phyloP scores from a whole-genome alignment of 2,797 vertebrate genomes.

The Rhinatrema bivittatum region DNA sequence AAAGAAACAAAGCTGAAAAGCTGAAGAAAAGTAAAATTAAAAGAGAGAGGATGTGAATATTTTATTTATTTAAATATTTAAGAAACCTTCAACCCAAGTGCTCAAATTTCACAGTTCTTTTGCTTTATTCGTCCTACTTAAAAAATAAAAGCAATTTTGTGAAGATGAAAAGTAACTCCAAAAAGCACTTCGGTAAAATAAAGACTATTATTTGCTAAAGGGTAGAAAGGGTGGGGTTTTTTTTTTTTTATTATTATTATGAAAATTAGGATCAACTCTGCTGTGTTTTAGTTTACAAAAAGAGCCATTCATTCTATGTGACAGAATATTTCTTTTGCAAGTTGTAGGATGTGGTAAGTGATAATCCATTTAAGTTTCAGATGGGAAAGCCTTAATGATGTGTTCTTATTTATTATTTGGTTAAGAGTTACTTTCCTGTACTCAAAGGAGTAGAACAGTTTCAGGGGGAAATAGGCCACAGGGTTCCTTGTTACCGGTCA shows the following conservation, averaged over 20 bases:
- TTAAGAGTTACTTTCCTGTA: too few species aligned
- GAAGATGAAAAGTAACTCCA: conserved; percentile 54
- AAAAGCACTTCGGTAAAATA: conserved; percentile 59
- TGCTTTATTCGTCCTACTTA: conserved; percentile 60
- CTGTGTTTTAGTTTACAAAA: conserved; percentile 57
- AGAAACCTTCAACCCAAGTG: conserved; percentile 45
- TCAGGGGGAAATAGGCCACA: too few species aligned
- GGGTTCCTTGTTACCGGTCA: too few species aligned
- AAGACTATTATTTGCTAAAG: conserved; percentile 57
- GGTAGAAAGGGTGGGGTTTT: too few species aligned
- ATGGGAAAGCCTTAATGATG: conserved; percentile 30
- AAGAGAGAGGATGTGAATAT: conserved; percentile 50
- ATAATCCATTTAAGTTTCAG: conserved; percentile 42
- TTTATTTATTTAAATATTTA: conserved; percentile 75
- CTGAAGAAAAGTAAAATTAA: conserved; percentile 34
- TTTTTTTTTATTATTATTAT: conserved; percentile 48
- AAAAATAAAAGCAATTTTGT: conserved; percentile 56
- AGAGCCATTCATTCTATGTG: conserved; percentile 54
- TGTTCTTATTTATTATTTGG: conserved; percentile 32
- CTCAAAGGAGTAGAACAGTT: too few species aligned
- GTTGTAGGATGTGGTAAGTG: conserved; percentile 61
- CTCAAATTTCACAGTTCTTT: conserved; percentile 61
- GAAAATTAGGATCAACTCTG: conserved; percentile 65
- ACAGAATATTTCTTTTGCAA: conserved; percentile 53
- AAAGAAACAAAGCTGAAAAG: conserved; percentile 49